Base-by-base conservation (phyloP, 2,888 invertebrate species). In the Callosobruchus maculatus region DNA sequence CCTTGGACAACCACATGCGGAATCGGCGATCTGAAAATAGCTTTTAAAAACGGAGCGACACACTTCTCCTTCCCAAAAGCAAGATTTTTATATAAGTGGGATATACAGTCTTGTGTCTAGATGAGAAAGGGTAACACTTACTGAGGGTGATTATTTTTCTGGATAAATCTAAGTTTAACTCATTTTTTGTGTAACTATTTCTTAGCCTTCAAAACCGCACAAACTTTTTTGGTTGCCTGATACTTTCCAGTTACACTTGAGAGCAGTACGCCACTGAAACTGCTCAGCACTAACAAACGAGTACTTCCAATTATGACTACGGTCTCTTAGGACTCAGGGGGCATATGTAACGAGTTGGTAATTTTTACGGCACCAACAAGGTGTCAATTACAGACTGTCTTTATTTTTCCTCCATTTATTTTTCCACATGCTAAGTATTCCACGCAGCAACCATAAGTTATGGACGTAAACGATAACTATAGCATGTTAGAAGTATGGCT, bases 301-400 rank as follows among this genome's bases (percentile, higher is more conserved):
- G 78, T 76, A 78, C 74, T 78, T 78, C 78, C 78, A 78, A 78
- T 78, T 78, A 78, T 78, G 74, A 75, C 74, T 74, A 75, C 74
- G 73, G 72, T 74, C 75, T 74, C 75, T 49, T 49, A 49, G 75
- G 76, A 78, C 78, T 78, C 75, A 76, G 76, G 76, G 76, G 78
- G 78, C 78, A 78, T 76, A 77, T 77, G 77, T 76, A 77, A 77
- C 77, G 77, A 77, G 77, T 76, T 76, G 73, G 76, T 74, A 73
- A 77, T 76, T 77, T 77, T 77, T 77, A 74, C 73, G 74, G 70
- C 76, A 73, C 75, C 76, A 77, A 73, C 76, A 77, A 76, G 76
- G 77, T 76, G 77, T 77, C 76, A 77, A 77, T 77, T 77, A 77
- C 77, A 77, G 76, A 77, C 76, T 75, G 49, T 18, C 49, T 72